phyloP scores from a whole-genome alignment of 2,113 vertebrate genomes.

The Lamprotornis superbus region DNA sequence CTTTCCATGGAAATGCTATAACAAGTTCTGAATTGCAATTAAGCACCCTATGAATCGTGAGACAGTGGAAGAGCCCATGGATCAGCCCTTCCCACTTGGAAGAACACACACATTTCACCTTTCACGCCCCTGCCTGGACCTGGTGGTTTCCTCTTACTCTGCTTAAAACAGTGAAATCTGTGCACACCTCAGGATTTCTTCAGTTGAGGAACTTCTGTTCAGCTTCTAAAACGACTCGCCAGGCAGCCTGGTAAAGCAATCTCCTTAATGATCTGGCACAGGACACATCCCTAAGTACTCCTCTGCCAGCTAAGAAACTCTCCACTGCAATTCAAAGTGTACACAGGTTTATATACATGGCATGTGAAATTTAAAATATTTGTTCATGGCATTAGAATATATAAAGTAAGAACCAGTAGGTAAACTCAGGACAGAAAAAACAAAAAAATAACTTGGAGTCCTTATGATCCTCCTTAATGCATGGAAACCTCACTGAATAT shows the following conservation, averaged over 20 bases:
- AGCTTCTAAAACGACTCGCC: background rate
- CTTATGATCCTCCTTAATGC: background rate
- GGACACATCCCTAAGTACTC: background rate
- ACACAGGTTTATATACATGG: background rate
- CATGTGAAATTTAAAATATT: background rate
- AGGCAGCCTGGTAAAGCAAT: background rate
- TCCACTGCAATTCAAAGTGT: background rate
- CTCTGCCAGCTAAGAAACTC: background rate
- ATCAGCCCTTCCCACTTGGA: background rate
- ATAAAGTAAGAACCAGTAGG: background rate
- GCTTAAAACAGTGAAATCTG: background rate
- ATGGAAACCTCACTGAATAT: background rate
- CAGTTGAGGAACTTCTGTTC: background rate
- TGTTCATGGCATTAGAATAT: background rate
- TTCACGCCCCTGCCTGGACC: background rate
- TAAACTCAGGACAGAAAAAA: background rate
- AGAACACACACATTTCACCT: background rate
- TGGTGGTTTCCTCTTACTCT: background rate
- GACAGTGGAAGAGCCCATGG: background rate
- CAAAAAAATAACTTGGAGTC: background rate
- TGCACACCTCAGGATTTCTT: background rate
- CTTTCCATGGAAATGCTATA: background rate
- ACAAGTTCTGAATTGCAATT: background rate
- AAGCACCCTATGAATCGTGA: background rate
- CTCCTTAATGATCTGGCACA: background rate